Evolutionary conservation across 2,113 vertebrate genomes (phyloP), one percentile per base, ranked within the genome.

Genomic region (Marcusenius ussheri): DNA sequence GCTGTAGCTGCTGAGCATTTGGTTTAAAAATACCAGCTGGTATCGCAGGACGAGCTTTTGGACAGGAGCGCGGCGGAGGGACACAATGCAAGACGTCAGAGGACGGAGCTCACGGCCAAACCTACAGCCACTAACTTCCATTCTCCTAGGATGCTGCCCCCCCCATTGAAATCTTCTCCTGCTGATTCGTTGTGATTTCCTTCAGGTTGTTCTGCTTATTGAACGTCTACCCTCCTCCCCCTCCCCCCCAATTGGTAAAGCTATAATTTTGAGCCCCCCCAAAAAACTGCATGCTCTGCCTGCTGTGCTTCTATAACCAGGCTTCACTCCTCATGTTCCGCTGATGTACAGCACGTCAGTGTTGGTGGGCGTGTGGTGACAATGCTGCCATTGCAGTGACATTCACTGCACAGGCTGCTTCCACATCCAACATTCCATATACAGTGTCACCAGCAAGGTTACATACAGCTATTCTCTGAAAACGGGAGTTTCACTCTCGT

Each of bases 381-480:
- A 70, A 70, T 39, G 47, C 50, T 83, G 50, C 19, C 49, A 83
- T 45, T 53, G 70, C 77, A 56, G 39, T 89, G 74, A 83, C 77
- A 83, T 89, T 56, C 19, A 17, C 9, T 17, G 27, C 13, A 49
- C 31, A 47, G 17, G 45, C 47, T 19, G 74, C 31, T 53, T 83
- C 74, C 49, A 53, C 17, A 83, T 83, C 80, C 70, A 24, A 56
- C 39, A 21, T 87, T 6, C 49, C 70, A 45, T 83, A 56, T 83
- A 56, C 51, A 56, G 21, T 89, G n/a, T 89, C 47, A 83, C n/a
- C 49, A 31, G 49, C 88, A 89, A 53, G 50, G 50, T 56, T 58
- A 89, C 70, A 47, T 50, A 13, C 27, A 50, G 88, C 9, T 53
- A 51, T 80, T 89, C 88, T 83, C 19, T 74, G 66, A 8, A 80